phyloP scores from a whole-genome alignment of 2,797 vertebrate species.

The Holocentrus rufus region DNA sequence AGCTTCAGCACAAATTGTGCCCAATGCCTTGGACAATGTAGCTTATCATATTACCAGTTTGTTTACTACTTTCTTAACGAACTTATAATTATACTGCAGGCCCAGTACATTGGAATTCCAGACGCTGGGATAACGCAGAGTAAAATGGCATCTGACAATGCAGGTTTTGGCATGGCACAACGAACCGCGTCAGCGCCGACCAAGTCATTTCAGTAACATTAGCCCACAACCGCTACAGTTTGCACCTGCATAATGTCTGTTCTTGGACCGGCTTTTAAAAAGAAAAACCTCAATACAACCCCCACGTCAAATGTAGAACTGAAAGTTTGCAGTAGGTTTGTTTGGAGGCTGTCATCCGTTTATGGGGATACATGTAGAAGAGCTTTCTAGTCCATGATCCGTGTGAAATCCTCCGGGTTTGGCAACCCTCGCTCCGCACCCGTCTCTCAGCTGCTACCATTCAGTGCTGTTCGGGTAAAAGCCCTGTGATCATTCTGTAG shows the following conservation, averaged over 20 bases:
- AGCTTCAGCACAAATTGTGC: constrained; percentile 79
- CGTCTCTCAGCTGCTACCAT: constrained; percentile 78
- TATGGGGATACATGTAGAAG: constrained; percentile 71
- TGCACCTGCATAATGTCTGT: constrained; percentile 79
- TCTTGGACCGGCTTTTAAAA: constrained; percentile 59
- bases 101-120: constrained; percentile 73
- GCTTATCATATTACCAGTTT: constrained; percentile 74
- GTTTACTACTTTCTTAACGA: constrained; percentile 76
- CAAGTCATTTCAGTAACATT: constrained; percentile 78
- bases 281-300: constrained; percentile 68
- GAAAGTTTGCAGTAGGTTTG: constrained; percentile 80
- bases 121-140: constrained; percentile 76
- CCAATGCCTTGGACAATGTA: constrained; percentile 71
- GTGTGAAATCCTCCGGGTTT: constrained; percentile 76
- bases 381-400: constrained; percentile 74
- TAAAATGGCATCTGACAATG: constrained; percentile 81
- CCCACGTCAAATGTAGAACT: constrained; percentile 74
- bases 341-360: constrained; percentile 78
- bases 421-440: constrained; percentile 70
- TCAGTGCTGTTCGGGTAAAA: constrained; percentile 74
- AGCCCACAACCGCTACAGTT: constrained; percentile 66
- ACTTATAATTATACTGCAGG: constrained; percentile 78
- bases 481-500: constrained; percentile 75
- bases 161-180: constrained; percentile 77
- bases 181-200: constrained; percentile 76